These are phyloP conservation scores for Eidolon dupreanum DNA, from an alignment of 2,797 vertebrate genomes.

Conservation along the genomic window DNA sequence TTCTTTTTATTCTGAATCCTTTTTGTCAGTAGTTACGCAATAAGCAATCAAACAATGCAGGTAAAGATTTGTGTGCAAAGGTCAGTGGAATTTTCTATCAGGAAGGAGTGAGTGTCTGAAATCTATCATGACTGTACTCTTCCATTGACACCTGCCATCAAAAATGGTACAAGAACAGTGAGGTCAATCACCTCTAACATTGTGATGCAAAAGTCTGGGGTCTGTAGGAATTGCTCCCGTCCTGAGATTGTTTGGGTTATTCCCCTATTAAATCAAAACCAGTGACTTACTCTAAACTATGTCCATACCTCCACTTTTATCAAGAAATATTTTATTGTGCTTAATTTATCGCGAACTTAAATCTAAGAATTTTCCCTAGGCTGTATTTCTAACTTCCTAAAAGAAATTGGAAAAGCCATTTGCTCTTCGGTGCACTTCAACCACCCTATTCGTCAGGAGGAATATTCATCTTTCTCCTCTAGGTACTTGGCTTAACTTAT, in stretches of 20 bases:
- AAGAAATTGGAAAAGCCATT: slow-evolving; percentile 59
- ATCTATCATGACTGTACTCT: neutral
- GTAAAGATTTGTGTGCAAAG: neutral
- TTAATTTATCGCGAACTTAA: slow-evolving; percentile 59
- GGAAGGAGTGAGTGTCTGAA: neutral
- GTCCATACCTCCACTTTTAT: slow-evolving; percentile 11
- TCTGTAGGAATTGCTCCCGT: neutral
- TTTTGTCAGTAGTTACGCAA: neutral
- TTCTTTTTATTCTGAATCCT: neutral
- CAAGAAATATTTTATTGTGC: slow-evolving; percentile 40
- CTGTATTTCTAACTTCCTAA: slow-evolving; percentile 53
- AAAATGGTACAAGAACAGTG: accelerated
- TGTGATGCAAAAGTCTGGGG: neutral
- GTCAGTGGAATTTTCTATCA: neutral
- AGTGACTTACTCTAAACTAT: neutral
- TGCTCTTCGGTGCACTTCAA: slow-evolving; percentile 32
- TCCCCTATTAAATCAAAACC: slow-evolving; percentile 1
- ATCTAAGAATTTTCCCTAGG: slow-evolving; percentile 30
- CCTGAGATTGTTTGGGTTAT: neutral
- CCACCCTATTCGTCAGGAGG: neutral
- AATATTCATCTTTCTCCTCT: slow-evolving; percentile 35
- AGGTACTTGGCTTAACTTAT: slow-evolving; percentile 60
- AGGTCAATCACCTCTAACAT: neutral
- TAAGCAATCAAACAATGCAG: neutral
- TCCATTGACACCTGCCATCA: neutral